Evolutionary conservation across 2,113 vertebrate genomes (phyloP), one percentile per base, ranked within the genome.

Genomic region (Muntiacus muntjak): DNA sequence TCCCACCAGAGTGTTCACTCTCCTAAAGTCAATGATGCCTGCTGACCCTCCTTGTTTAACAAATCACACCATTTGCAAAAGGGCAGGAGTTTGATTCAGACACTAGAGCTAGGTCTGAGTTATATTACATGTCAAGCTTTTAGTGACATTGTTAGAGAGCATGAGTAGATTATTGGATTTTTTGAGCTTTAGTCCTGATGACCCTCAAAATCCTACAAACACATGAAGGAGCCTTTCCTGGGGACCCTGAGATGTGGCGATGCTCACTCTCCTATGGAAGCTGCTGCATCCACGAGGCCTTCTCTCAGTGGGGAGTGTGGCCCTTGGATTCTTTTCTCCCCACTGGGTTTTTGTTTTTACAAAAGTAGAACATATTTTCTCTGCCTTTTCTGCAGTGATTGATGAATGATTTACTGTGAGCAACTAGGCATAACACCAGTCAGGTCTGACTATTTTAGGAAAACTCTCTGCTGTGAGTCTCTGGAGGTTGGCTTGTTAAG

Each of bases 361-460:
- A 81, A 89, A 95, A 96, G 58, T 47, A 74, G 89, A 86, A 43
- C 11, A 25, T 45, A 50, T 58, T 96, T 96, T 93, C 54, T 86
- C 47, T 88, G 28, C 50, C 71, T 4, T 91, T 58, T 26, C 52
- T 84, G 52, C 25, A 16, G 36, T 79, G 84, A 55, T 40, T 11
- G 21, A 52, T 87, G 52, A 87, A 91, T 89, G 78, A 83, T 47
- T 92, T 89, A 60, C 25, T 60, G 6, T 55, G n/a, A 81, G 84
- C 14, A 93, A 43, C 6, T 11, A 76, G 47, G 47, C 54, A 14
- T 55, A 86, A 64, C 78, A 64, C 36, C 54, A 81, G 58, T 81
- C 33, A 45, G 28, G 13, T 64, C 54, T 62, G 82, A 64, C 76
- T 86, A 93, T 91, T 96, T 97, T 82, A 95, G 87, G 36, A 64